Evolutionary conservation across 2,888 invertebrate genomes (phyloP).

Genomic region (Trachelus tabidus): DNA sequence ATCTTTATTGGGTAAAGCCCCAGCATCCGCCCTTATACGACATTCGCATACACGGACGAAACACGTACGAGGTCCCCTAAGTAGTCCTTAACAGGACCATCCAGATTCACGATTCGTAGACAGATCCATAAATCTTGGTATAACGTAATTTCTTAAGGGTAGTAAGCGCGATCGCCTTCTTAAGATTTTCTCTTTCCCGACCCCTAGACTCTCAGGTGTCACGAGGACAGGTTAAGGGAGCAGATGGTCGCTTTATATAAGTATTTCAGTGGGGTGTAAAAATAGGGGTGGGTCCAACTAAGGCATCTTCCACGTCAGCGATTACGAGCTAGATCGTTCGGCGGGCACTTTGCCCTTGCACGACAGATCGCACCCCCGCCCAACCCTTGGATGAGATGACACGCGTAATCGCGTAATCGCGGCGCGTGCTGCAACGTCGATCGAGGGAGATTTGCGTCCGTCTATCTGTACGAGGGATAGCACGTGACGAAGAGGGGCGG

Average conservation of each 20-base stretch:
- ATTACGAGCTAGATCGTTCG: not conserved
- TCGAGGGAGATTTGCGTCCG: constrained; percentile 59
- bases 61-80: not conserved
- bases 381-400: constrained; percentile 47
- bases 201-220: not conserved
- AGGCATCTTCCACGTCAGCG: constrained; percentile 39
- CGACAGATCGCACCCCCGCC: not conserved
- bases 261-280: not conserved
- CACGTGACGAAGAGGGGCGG: constrained; percentile 31
- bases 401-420: constrained; percentile 66
- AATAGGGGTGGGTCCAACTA: not conserved
- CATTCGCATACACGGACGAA: constrained; percentile 11
- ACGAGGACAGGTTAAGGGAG: not conserved
- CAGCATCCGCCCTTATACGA: constrained; percentile 7
- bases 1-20: constrained; percentile 32
- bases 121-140: not conserved
- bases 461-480: constrained; percentile 34
- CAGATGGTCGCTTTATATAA: not conserved
- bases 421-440: constrained; percentile 64
- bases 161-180: not conserved
- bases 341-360: constrained; percentile 23
- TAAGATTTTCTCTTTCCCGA: not conserved
- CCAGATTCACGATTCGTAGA: not conserved
- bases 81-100: not conserved
- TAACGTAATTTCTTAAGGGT: not conserved